Conservation (phyloP, 2,888 invertebrate species). For the Epirrita christyi region DNA sequence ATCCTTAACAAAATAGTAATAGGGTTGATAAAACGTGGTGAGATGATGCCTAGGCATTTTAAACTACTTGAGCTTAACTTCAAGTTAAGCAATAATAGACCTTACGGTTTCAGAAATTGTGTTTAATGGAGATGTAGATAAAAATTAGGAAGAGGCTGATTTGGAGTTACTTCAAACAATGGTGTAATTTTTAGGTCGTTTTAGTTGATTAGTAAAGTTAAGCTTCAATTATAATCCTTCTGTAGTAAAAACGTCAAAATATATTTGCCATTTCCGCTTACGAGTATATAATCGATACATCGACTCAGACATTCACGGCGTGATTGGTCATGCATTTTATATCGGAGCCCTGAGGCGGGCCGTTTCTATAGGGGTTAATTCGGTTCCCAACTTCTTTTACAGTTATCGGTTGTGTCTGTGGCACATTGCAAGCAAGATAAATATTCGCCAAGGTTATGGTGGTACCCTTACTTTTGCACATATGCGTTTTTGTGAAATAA, state of each 20-base stretch:
- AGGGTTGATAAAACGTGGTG: not conserved
- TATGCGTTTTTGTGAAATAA: no score
- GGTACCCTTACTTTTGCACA: no score
- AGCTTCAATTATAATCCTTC: not conserved
- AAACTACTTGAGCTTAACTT: not conserved
- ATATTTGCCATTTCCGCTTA: no score
- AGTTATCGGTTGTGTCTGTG: not conserved
- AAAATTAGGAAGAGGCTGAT: constrained; percentile 20
- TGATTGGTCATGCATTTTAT: constrained; percentile 53
- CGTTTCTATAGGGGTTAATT: constrained; percentile 25
- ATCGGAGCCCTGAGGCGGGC: constrained; percentile 34
- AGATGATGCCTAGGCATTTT: not conserved
- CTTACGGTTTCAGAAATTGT: not conserved
- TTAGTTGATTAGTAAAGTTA: constrained; percentile 19
- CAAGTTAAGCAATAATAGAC: constrained; percentile 5
- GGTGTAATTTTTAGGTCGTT: constrained; percentile 23
- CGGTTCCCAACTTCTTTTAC: constrained; percentile 14
- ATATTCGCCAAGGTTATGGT: no score
- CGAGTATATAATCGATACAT: constrained; percentile 44
- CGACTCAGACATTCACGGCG: constrained; percentile 45
- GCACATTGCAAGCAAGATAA: not conserved
- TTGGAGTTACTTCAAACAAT: constrained; percentile 29
- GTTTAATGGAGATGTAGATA: not conserved
- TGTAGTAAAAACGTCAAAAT: no score
- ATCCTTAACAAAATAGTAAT: not conserved